Base-by-base conservation (phyloP, 2,888 invertebrate species). In the Chloroclystis v-ata region DNA sequence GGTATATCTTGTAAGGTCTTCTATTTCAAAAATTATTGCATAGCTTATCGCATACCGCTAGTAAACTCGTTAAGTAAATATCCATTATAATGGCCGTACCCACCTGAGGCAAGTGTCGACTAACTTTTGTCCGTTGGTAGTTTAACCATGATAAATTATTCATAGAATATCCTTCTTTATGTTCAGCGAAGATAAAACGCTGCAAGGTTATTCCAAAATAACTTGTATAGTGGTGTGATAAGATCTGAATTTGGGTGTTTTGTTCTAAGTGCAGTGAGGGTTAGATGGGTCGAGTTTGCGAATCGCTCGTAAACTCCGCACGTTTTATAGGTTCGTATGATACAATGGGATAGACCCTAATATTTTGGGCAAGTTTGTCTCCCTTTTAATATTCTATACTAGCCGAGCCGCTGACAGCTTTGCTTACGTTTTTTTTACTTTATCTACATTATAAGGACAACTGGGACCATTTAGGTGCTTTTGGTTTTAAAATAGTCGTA, bases 71-170 rank as follows among this genome's bases (percentile, higher is more conserved):
- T 52, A 54, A 60, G 54, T 54, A 52, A 55, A 57, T 56, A 59
- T 58, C 56, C 60, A 63, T 65, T 61, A 61, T 58, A 55, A 58
- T 61, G 57, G 57, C 43, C 37, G 25, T 39, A 40, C 46, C 37
- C 62, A 65, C 65, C 65, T 63, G 65, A 52, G 60, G 28, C 40
- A 52, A 53, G 54, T 50, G 54, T 32, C 43, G 41, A 41, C 44
- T 50, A 57, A 62, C 55, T 59, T 62, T 54, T 48, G 54, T 53
- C 50, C 52, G 43, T 49, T 43, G 29, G 54, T 59, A 59, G 59
- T 57, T 61, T 59, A 57, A 43, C 49, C 45, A 52, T 48, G 54
- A 58, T 59, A 59, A 60, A 58, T 60, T 56, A 54, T 57, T 56
- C 52, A 54, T 54, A 38, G 41, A 48, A 57, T 52, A 54, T 51